These are phyloP conservation scores for Asobara japonica DNA, from an alignment of 1,140 invertebrate genomes.

Conservation along the genomic window DNA sequence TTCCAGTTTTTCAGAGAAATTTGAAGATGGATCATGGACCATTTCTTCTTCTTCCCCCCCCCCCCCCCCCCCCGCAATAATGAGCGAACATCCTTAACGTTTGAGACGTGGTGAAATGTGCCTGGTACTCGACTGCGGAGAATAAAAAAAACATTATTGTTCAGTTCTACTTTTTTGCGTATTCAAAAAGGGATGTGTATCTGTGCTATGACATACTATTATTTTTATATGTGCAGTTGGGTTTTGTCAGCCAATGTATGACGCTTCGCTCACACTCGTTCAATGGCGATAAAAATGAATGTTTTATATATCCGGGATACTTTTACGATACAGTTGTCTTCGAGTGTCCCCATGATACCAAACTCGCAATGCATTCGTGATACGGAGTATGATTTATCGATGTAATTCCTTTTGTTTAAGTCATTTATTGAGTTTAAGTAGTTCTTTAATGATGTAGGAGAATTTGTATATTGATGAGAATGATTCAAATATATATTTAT, in stretches of 20 bases:
- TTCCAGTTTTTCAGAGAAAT: too few relatives aligned
- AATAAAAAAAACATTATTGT: not conserved
- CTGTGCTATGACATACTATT: constrained; percentile 6
- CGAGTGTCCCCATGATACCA: constrained; percentile 42
- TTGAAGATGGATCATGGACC: too few relatives aligned
- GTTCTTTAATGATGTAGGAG: constrained; percentile 55
- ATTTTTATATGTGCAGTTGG: constrained; percentile 21
- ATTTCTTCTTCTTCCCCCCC: too few relatives aligned
- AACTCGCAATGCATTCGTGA: constrained; percentile 62
- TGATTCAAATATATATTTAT: constrained; percentile 57
- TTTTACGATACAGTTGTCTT: constrained; percentile 47
- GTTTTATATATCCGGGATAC: not conserved
- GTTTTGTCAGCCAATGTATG: not conserved
- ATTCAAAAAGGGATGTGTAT: not conserved
- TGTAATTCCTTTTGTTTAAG: constrained; percentile 44
- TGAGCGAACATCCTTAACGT: too few relatives aligned
- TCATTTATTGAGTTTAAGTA: constrained; percentile 55
- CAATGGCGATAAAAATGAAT: constrained; percentile 5
- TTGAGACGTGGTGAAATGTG: too few relatives aligned
- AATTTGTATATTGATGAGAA: constrained; percentile 61
- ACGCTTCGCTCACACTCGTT: not conserved
- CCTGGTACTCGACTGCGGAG: not conserved
- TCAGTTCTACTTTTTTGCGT: not conserved
- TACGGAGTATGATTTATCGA: constrained; percentile 52
- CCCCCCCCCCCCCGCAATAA: too few relatives aligned